These are phyloP conservation scores for Platerodrilus igneus DNA, from an alignment of 2,888 invertebrate species.

Conservation along the genomic window DNA sequence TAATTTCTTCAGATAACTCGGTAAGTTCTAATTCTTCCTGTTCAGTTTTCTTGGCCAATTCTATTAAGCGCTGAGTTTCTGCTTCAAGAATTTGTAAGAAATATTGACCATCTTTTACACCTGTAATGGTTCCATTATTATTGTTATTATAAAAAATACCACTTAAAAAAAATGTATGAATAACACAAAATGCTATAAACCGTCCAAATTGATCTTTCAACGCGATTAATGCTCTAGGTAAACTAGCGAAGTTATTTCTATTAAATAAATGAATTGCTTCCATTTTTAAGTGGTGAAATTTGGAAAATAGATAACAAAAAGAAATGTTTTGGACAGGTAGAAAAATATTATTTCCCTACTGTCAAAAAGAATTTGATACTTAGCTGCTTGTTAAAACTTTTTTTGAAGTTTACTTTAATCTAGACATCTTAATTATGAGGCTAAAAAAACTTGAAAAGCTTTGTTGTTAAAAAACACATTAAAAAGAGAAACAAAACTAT, in stretches of 20 bases:
- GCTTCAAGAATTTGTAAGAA: conserved; percentile 70
- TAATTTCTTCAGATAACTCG: conserved; percentile 69
- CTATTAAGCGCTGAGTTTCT: conserved; percentile 67
- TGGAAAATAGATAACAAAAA: too few relatives aligned
- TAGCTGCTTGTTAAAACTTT: too few relatives aligned
- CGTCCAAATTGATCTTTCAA: conserved; percentile 2
- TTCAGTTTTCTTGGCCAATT: conserved; percentile 64
- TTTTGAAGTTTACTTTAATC: too few relatives aligned
- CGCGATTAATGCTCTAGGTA: not conserved
- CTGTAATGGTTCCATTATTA: conserved; percentile 23
- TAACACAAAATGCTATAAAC: conserved; percentile 4
- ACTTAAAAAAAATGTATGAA: conserved; percentile 7
- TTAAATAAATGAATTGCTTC: too few relatives aligned
- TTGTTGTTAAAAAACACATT: too few relatives aligned
- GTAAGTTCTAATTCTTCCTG: conserved; percentile 60
- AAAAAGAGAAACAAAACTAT: too few relatives aligned
- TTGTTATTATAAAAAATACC: conserved; percentile 26
- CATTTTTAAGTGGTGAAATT: too few relatives aligned
- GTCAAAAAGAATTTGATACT: too few relatives aligned
- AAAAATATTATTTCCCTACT: too few relatives aligned
- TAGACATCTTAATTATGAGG: too few relatives aligned
- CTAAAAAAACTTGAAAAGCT: too few relatives aligned
- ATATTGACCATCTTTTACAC: conserved; percentile 69
- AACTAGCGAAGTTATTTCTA: not conserved
- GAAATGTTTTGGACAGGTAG: too few relatives aligned